Evolutionary conservation across 2,113 vertebrate species (phyloP), one percentile per base, ranked within the genome.

Genomic region (Ceyx margarethae): DNA sequence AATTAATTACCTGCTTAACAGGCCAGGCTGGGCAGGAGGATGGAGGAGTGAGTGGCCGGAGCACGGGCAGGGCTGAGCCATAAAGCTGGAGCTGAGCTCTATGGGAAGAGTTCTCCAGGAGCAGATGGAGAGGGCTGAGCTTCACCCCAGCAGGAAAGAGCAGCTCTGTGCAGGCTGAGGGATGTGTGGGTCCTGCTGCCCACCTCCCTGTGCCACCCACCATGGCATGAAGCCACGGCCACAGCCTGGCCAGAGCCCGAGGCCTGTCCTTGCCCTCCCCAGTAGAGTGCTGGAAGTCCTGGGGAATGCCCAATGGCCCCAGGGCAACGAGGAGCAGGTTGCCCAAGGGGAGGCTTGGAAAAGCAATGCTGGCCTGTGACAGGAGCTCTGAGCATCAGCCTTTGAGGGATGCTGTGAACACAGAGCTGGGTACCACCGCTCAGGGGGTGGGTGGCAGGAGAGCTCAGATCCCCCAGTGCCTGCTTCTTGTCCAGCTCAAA

Each of bases 21-120:
- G 74, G 29, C 61, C 45, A 8, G 45, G 35, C 43, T 22, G 29
- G 37, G 45, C 77, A 78, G 56, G 76, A 46, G 37, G n/a, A 35
- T 29, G 0, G 6, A 45, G 73, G 67, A 25, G 51, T 3, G 0
- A 85, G 72, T 0, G 10, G 40, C 40, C 4, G 7, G 26, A 42
- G 16, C 66, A 11, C 3, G 13, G 11, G 2, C 6, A 29, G 51
- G 21, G 43, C 31, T 45, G 48, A 71, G 69, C 46, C 1, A 2
- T 15, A 15, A 66, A 37, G 50, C 37, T 0, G 1, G 48, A 22
- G 73, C 35, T 2, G 0, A 3, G 33, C 0, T 1, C 9, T 1
- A 0, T 9, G 9, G 20, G 23, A 68, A 33, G 37, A 51, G 5
- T 82, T 74, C 46, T 73, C 23, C 3, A 23, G 17, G 58, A 21